Percentiles rank a stretch among this genome's conserved stretches.
Conservation (phyloP, 1,140 invertebrate genomes). For the Lepidurus apus region DNA sequence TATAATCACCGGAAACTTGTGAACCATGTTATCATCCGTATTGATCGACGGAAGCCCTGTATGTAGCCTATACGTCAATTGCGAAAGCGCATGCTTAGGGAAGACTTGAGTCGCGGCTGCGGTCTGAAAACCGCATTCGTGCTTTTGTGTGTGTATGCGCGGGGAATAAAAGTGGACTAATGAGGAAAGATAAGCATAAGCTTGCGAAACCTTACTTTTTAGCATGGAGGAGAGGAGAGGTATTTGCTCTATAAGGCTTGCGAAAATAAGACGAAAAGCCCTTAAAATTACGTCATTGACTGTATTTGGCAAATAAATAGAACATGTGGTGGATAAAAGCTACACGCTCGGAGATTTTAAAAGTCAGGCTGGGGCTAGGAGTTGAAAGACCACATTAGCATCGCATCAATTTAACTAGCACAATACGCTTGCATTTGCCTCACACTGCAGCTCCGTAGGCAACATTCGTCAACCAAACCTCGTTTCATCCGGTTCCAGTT, state of each 20-base stretch:
- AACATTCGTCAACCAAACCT: background rate
- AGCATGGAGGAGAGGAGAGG: too few species aligned
- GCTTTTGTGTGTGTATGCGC: background rate
- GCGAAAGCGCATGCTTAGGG: background rate
- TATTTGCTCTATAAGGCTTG: too few species aligned
- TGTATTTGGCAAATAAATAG: background rate
- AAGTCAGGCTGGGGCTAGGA: too few species aligned
- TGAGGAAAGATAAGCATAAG: background rate
- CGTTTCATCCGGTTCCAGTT: background rate
- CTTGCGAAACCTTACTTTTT: background rate
- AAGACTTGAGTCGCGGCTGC: background rate
- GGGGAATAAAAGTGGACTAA: background rate
- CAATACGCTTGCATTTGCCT: background rate
- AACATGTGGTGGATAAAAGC: too few species aligned
- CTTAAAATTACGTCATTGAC: background rate
- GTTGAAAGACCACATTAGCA: too few species aligned
- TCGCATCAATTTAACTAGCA: background rate
- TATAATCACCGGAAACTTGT: slow-evolving; percentile 14
- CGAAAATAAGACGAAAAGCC: too few species aligned
- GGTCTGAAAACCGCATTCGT: background rate
- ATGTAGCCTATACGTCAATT: background rate
- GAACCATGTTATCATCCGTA: slow-evolving; percentile 15
- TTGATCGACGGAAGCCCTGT: background rate
- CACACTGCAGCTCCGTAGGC: background rate
- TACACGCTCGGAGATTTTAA: too few species aligned